Evolutionary conservation across 2,797 vertebrate genomes (phyloP).

Genomic region (Xenopus petersii): DNA sequence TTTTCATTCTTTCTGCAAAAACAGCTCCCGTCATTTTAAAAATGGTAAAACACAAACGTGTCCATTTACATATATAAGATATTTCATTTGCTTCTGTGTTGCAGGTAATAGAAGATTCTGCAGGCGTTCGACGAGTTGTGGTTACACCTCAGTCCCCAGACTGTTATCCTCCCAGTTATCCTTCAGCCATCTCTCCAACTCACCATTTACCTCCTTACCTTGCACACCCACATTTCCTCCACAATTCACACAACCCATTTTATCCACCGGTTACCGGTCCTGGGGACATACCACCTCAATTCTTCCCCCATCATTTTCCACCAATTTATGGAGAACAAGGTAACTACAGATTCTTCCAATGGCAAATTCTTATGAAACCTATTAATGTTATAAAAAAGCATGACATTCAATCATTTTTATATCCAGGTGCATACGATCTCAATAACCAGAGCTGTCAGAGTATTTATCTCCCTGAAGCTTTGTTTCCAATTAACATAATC

Average conservation of each 20-base stretch:
- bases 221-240: constrained; percentile 88
- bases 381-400: too few species aligned
- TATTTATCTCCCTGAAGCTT: too few species aligned
- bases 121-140: constrained; percentile 91
- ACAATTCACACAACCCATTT: constrained; percentile 88
- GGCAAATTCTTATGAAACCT: too few species aligned
- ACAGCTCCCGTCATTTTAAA: too few species aligned
- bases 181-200: constrained; percentile 90
- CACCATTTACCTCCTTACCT: constrained; percentile 91
- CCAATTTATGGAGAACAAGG: constrained; percentile 91
- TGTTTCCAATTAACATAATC: too few species aligned
- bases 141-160: constrained; percentile 95
- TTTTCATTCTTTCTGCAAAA: too few species aligned
- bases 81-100: constrained; percentile 18
- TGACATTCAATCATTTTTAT: too few species aligned
- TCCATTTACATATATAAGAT: too few species aligned
- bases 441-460: too few species aligned
- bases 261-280: constrained; percentile 90
- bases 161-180: constrained; percentile 92
- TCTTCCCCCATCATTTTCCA: constrained; percentile 91
- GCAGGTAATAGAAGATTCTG: constrained; percentile 93
- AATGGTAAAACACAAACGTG: too few species aligned
- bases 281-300: constrained; percentile 87
- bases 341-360: constrained; percentile 58
- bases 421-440: too few species aligned